Conservation (phyloP, 1,140 invertebrate genomes). For the Hypothenemus hampei region DNA sequence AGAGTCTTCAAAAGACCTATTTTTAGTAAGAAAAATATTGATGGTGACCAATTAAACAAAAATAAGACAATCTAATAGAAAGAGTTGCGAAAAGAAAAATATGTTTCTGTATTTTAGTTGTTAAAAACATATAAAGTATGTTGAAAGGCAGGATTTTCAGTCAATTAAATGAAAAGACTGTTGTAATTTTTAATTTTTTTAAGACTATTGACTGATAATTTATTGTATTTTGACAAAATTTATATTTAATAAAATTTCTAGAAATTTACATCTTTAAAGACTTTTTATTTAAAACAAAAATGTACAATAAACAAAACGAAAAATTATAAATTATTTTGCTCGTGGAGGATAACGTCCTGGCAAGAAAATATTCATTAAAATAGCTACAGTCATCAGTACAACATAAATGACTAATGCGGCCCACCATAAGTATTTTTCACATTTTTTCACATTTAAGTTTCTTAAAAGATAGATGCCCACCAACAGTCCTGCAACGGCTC, state of each 20-base stretch:
- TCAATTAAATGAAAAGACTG: no score
- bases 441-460: slow-evolving; percentile 79
- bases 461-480: slow-evolving; percentile 87
- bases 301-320: not conserved
- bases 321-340: not conserved
- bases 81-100: no score
- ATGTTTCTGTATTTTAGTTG: no score
- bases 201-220: no score
- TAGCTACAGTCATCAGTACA: slow-evolving; percentile 62
- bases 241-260: no score
- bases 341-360: slow-evolving; percentile 17
- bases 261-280: not conserved
- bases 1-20: not conserved
- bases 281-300: not conserved
- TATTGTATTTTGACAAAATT: no score
- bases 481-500: slow-evolving; percentile 73
- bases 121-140: no score
- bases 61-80: no score
- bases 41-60: no score
- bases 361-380: slow-evolving; percentile 28
- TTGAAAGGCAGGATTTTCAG: no score
- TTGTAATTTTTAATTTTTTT: no score
- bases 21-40: not conserved
- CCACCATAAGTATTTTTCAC: slow-evolving; percentile 84
- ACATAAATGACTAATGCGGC: slow-evolving; percentile 69